These are phyloP conservation scores for Halcyon badia DNA, from an alignment of 2,797 vertebrate genomes.

Conservation along the genomic window DNA sequence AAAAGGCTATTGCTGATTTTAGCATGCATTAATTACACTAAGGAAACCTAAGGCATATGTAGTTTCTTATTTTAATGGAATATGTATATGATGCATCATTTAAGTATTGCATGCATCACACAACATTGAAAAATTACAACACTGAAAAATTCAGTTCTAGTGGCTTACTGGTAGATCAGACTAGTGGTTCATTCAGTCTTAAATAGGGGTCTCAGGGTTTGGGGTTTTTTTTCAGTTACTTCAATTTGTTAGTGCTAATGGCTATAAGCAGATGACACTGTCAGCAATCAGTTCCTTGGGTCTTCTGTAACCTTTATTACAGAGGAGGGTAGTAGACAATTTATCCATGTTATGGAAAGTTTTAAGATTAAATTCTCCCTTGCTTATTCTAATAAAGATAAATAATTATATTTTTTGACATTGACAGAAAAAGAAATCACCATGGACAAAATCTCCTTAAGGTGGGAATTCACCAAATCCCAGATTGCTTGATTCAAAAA, in stretches of 20 bases:
- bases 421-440: neutral
- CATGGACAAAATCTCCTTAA: neutral
- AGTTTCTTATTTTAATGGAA: neutral
- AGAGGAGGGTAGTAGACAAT: neutral
- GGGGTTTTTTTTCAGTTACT: neutral
- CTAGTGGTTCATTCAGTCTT: neutral
- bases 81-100: neutral
- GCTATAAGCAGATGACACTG: neutral
- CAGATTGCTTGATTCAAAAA: neutral
- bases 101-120: neutral
- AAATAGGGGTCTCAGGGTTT: neutral
- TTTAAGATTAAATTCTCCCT: neutral
- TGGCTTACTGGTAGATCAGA: neutral
- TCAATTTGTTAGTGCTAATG: neutral
- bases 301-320: neutral
- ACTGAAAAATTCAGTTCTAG: neutral
- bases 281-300: neutral
- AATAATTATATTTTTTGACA: neutral
- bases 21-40: constrained; percentile 50
- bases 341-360: neutral
- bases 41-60: constrained; percentile 46
- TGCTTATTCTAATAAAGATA: neutral
- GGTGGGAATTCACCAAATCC: neutral
- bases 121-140: neutral
- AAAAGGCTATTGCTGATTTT: constrained; percentile 68